Percentiles rank a stretch among this genome's conserved stretches.
phyloP scores from a whole-genome alignment of 1,140 invertebrate genomes.

The Ridgeia piscesae region DNA sequence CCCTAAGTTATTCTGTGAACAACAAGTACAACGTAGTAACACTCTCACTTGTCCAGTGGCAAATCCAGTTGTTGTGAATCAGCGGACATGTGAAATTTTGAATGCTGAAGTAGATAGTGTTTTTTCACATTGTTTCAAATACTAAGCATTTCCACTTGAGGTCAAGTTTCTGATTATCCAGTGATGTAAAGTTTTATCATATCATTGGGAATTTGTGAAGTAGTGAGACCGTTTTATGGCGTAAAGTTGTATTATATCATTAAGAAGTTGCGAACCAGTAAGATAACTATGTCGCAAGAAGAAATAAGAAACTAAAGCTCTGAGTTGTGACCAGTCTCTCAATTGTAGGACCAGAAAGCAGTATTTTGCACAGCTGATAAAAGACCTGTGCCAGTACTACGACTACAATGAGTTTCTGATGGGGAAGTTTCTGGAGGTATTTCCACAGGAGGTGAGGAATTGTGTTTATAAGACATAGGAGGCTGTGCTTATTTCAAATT shows the following conservation, averaged over 20 bases:
- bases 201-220: too few species aligned
- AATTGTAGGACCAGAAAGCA: conserved; percentile 71
- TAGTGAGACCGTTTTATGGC: too few species aligned
- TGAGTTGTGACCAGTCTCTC: not conserved
- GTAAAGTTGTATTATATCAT: not conserved
- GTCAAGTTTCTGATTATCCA: too few species aligned
- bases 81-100: too few species aligned
- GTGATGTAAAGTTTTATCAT: too few species aligned
- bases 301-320: not conserved
- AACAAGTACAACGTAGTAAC: too few species aligned
- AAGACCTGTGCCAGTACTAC: conserved; percentile 93
- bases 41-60: too few species aligned
- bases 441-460: conserved; percentile 71
- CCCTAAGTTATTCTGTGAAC: too few species aligned
- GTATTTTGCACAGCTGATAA: conserved; percentile 76
- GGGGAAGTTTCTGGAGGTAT: conserved; percentile 90
- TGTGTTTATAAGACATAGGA: conserved; percentile 11
- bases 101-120: too few species aligned
- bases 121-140: too few species aligned
- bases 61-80: too few species aligned
- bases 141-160: too few species aligned
- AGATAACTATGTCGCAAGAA: not conserved
- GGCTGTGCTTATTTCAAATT: not conserved
- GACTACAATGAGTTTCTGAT: conserved; percentile 97
- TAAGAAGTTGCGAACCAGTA: not conserved